Evolutionary conservation across 1,140 invertebrate genomes (phyloP), one percentile per base, ranked within the genome.

Genomic region (Anastrepha obliqua): DNA sequence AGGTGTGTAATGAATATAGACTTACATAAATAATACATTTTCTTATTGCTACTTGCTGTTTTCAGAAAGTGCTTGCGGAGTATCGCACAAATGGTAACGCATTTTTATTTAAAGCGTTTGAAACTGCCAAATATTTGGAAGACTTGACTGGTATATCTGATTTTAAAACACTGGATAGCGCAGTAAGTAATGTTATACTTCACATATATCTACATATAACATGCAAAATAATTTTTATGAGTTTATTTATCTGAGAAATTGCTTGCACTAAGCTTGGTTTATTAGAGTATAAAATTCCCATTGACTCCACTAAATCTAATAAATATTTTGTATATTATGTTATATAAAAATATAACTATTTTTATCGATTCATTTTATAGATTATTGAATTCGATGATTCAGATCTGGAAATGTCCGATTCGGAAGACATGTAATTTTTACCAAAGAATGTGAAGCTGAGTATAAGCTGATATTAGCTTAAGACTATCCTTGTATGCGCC

Each of bases 71-170:
- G 5, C 64, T 93, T 55, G 62, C 88, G 13, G 89, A 90, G 7
- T 93, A 91, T 88, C 89, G 87, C 58, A 87, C 42, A 0, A 87
- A 96, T 2, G 96, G 96, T 0, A 95, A 96, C 87, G 95, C 96
- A 1, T 99, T 99, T 93, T 92, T 99, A 20, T 90, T 97, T 7
- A 95, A 97, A 90, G 97, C 97, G 0, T 98, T 99, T 90, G 97
- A 98, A 91, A 95, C 96, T 90, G 96, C 97, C 2, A 96, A 95
- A 89, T 97, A 97, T 94, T 94, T 99, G 81, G 98, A 99, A 94
- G 96, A 97, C 90, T 91, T 99, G 0, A 98, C 98, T 5, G 98
- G 98, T 0, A 94, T 99, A 9, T 96, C 96, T 7, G 95, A 97
- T 44, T 91, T 91, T 29, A 91, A 90, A 87, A 86, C 89, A 4